These are phyloP conservation scores for Dascyllus trimaculatus DNA, from an alignment of 2,113 vertebrate genomes.

Conservation along the genomic window DNA sequence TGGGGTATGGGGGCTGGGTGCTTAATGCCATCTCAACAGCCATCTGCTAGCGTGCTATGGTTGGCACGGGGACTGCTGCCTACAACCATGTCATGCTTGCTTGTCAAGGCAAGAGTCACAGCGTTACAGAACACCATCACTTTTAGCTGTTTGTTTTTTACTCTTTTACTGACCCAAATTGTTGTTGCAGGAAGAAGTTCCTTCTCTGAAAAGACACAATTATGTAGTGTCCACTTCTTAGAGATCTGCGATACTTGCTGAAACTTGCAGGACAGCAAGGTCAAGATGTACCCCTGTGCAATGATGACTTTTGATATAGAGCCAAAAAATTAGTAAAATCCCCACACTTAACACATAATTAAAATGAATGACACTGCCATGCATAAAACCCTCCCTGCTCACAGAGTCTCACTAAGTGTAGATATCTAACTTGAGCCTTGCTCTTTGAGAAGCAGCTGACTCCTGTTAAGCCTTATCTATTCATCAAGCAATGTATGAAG, in stretches of 20 bases:
- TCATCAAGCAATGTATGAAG: slow-evolving; percentile 60
- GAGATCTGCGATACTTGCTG: slow-evolving; percentile 1
- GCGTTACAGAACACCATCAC: slow-evolving; percentile 34
- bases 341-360: slow-evolving; percentile 1
- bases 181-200: slow-evolving; percentile 14
- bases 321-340: neutral
- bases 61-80: slow-evolving; percentile 67
- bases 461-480: slow-evolving; percentile 64
- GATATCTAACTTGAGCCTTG: slow-evolving; percentile 43
- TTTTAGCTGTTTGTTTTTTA: slow-evolving; percentile 23
- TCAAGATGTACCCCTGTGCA: neutral
- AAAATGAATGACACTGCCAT: neutral
- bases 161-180: slow-evolving; percentile 44
- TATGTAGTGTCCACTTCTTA: slow-evolving; percentile 9
- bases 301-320: neutral
- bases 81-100: slow-evolving; percentile 67
- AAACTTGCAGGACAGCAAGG: neutral
- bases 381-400: slow-evolving; percentile 13
- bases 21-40: slow-evolving; percentile 64
- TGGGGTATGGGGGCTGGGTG: slow-evolving; percentile 38
- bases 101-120: slow-evolving; percentile 65
- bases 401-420: neutral
- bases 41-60: slow-evolving; percentile 71
- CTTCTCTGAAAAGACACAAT: slow-evolving; percentile 27
- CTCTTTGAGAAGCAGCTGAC: slow-evolving; percentile 58